Evolutionary conservation across 2,797 vertebrate species (phyloP), one percentile per base, ranked within the genome.

Genomic region (Holocentrus rufus): DNA sequence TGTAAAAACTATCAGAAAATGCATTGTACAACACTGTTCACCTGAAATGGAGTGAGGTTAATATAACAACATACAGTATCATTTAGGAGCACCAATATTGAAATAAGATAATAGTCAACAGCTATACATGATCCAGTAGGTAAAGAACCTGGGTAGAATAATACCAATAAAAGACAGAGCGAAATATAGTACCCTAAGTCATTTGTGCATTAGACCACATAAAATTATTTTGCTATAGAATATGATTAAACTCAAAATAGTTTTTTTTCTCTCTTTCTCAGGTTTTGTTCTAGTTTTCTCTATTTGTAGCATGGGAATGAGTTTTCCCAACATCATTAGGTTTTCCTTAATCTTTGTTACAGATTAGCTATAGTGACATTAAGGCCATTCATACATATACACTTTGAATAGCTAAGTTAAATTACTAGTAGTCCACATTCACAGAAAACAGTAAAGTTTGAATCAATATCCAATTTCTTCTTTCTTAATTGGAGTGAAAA

Each of bases 41-140:
- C 82, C 68, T 82, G 77, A 90, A 85, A 77, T 4, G 18, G 53
- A 81, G 31, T 80, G 79, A 92, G 82, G 85, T 88, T 89, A 79
- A 81, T 74, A 72, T 66, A 62, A 78, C 7, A n/a, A 66, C 49
- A 69, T 84, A 90, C 85, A 87, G 70, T 84, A 80, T 82, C 75
- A 30, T 74, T 72, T 65, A 78, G 72, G 67, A 87, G 85, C 87
- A 90, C 81, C 85, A 83, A 63, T 86, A 73, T 58, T 75, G 42
- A 77, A 71, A 52, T 63, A 57, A 63, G 39, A n/a, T 60, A 55
- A 80, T 54, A 72, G 59, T 50, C 42, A 72, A 65, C 30, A 65
- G 15, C 72, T 65, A 60, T 61, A 71, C 53, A 74, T 57, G 15
- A 83, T 63, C 62, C 55, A 34, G 8, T 62, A 30, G 69, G 25